Evolutionary conservation across 53 echinoderm and acorn worm genomes (phyloP).

Genomic region (Zoroaster sp.): DNA sequence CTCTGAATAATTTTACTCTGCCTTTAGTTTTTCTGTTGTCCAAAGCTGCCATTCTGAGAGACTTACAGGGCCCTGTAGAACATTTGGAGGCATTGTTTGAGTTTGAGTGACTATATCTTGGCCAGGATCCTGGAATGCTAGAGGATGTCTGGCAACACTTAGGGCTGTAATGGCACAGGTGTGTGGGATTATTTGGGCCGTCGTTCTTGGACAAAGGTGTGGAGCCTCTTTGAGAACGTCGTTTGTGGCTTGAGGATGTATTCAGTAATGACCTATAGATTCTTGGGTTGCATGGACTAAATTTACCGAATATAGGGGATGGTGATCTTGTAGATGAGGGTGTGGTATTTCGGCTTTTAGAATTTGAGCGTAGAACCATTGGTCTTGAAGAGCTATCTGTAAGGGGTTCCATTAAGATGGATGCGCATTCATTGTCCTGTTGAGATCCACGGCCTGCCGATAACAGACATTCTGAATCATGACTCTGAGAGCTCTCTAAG

Average conservation of each 20-base stretch:
- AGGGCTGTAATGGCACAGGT: background rate
- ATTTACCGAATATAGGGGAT: background rate
- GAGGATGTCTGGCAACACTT: background rate
- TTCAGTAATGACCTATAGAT: background rate
- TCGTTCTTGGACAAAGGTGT: background rate
- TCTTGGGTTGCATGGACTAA: background rate
- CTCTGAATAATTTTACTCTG: background rate
- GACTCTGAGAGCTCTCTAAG: background rate
- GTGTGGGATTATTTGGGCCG: background rate
- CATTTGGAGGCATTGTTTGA: background rate
- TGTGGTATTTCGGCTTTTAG: background rate
- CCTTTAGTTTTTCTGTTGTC: background rate
- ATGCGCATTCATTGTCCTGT: background rate
- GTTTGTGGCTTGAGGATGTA: background rate
- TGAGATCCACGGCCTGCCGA: background rate
- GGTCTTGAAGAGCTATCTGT: background rate
- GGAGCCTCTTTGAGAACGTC: background rate
- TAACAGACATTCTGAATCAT: background rate
- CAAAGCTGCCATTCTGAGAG: background rate
- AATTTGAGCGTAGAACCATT: background rate
- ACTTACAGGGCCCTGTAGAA: background rate
- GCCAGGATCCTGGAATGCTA: background rate
- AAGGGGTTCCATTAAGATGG: background rate
- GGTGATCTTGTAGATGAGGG: background rate
- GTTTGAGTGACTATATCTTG: background rate